Percentiles rank a stretch among this genome's conserved stretches.
Conservation (phyloP, 2,113 vertebrate genomes). For the Myotis lucifugus region DNA sequence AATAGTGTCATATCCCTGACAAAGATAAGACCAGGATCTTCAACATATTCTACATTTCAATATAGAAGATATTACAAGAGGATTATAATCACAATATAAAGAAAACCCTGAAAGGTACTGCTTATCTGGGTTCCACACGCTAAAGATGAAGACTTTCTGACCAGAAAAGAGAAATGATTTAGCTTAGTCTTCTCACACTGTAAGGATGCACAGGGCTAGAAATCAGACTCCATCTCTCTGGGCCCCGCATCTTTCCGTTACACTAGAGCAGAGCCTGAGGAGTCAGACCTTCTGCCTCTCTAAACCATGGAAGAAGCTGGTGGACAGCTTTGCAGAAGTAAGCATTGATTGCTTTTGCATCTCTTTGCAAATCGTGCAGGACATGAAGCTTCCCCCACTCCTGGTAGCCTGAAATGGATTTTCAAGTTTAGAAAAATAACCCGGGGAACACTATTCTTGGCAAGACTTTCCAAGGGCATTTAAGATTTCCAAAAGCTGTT, state of each 20-base stretch:
- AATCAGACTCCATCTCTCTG: background rate
- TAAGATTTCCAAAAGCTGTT: background rate
- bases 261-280: rapidly evolving
- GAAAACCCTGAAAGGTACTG: background rate
- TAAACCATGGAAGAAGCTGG: background rate
- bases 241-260: background rate
- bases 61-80: background rate
- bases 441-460: background rate
- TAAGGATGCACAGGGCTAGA: background rate
- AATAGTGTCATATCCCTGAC: background rate
- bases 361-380: background rate
- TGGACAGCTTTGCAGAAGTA: background rate
- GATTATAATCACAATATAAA: background rate
- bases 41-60: background rate
- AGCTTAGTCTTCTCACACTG: background rate
- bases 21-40: background rate
- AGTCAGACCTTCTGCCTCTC: background rate
- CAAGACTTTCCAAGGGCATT: background rate
- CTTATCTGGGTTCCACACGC: background rate
- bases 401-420: background rate
- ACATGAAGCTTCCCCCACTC: background rate
- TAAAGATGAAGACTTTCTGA: background rate
- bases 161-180: background rate
- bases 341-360: background rate
- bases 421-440: slow-evolving; percentile 14